phyloP scores from a whole-genome alignment of 2,888 invertebrate genomes.

The Sminthurinus aureus region DNA sequence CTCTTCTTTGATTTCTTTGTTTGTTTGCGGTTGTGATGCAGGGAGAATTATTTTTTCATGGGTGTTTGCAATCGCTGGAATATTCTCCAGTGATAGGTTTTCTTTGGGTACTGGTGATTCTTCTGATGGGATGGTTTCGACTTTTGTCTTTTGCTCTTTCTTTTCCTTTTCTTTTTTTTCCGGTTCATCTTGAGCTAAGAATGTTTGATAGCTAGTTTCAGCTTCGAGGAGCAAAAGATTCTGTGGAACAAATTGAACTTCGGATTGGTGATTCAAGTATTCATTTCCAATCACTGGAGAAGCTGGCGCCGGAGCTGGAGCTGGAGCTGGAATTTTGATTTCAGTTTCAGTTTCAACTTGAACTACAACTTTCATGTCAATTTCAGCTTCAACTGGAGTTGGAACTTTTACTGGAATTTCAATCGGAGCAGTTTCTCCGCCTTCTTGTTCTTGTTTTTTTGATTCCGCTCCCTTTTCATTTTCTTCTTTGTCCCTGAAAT shows the following conservation, averaged over 20 bases:
- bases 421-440: not conserved
- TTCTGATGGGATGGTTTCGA: not conserved
- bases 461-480: not conserved
- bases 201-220: constrained; percentile 6
- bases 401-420: not conserved
- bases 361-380: not conserved
- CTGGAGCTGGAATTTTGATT: not conserved
- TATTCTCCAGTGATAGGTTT: not conserved
- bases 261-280: not conserved
- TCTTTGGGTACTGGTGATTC: constrained; percentile 5
- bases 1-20: not conserved
- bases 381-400: not conserved
- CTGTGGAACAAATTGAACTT: not conserved
- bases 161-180: not conserved
- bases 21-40: not conserved
- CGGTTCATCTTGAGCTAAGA: not conserved
- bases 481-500: not conserved
- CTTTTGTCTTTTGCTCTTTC: not conserved
- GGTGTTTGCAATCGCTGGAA: not conserved
- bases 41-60: not conserved
- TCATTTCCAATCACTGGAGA: not conserved
- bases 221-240: not conserved
- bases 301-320: not conserved
- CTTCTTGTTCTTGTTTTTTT: not conserved
- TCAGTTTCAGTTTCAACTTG: not conserved